Conservation (phyloP, 2,113 vertebrate species). For the Orientallactaga bullata region DNA sequence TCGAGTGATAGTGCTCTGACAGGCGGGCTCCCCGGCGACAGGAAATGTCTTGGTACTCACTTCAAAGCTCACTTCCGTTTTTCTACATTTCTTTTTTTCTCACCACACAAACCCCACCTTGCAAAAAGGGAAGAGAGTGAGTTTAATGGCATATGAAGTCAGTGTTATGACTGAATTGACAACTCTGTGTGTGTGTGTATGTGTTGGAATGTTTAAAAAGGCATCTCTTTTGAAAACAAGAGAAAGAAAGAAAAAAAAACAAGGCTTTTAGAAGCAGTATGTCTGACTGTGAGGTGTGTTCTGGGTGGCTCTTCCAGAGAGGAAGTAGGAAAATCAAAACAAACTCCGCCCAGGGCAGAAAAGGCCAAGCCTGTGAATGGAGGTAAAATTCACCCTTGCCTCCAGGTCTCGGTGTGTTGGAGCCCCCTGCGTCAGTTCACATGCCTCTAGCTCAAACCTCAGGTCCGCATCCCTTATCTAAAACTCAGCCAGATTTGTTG, state of each 20-base stretch:
- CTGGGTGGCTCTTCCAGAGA: not conserved
- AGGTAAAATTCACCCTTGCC: not conserved
- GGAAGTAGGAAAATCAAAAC: not conserved
- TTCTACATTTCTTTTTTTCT: not conserved
- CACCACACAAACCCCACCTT: not conserved
- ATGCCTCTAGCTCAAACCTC: not conserved
- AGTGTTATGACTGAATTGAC: not conserved
- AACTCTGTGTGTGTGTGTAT: not conserved
- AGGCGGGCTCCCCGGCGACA: not conserved
- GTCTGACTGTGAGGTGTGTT: not conserved
- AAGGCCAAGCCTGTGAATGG: not conserved
- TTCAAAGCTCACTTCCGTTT: slow-evolving; percentile 47
- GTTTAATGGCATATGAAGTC: not conserved
- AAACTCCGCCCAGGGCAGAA: not conserved
- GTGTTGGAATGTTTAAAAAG: too few species aligned
- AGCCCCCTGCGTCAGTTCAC: not conserved
- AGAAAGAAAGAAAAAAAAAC: not conserved
- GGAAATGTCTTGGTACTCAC: slow-evolving; percentile 33
- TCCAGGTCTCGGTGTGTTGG: not conserved
- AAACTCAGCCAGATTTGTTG: not conserved
- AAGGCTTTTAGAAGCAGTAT: not conserved
- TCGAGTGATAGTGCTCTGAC: not conserved
- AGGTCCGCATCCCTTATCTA: not conserved
- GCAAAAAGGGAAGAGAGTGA: not conserved
- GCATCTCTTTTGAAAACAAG: slow-evolving; percentile 24